These are phyloP conservation scores for Anthopleura xanthogrammica DNA, from an alignment of 92 coral and sea anemone species.

Conservation along the genomic window DNA sequence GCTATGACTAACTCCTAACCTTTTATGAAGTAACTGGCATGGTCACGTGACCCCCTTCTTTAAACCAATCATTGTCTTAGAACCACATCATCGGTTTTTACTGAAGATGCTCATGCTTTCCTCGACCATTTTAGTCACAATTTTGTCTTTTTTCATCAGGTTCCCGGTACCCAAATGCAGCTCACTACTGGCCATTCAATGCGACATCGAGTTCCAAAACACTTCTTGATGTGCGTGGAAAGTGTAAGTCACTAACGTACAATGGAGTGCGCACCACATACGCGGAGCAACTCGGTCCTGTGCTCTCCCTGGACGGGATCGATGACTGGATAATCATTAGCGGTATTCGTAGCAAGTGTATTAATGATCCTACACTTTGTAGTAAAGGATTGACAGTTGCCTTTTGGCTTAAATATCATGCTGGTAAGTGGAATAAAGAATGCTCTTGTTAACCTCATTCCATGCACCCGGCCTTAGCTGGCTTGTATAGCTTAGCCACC, in stretches of 20 bases:
- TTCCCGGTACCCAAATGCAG: constrained; percentile 55
- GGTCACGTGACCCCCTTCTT: too few relatives aligned
- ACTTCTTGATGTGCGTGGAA: constrained; percentile 71
- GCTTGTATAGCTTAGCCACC: too few relatives aligned
- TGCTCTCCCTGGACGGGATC: constrained; percentile 67
- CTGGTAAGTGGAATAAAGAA: constrained; percentile 33
- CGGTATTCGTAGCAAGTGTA: constrained; percentile 48
- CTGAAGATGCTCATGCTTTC: too few relatives aligned
- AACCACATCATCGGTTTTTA: too few relatives aligned
- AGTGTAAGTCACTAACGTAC: constrained; percentile 29
- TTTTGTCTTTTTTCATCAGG: constrained; percentile 19
- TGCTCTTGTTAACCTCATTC: too few relatives aligned
- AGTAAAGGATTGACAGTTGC: constrained; percentile 78
- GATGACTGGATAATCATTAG: constrained; percentile 50
- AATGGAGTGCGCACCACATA: constrained; percentile 62
- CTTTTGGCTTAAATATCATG: constrained; percentile 76
- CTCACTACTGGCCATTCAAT: constrained; percentile 78
- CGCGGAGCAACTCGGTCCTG: constrained; percentile 81
- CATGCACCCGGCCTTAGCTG: too few relatives aligned
- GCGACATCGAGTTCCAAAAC: constrained; percentile 23
- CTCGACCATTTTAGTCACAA: neutral
- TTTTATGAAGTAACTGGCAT: too few relatives aligned
- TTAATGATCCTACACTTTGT: constrained; percentile 73
- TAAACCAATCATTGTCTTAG: too few relatives aligned
- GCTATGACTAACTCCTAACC: too few relatives aligned